Evolutionary conservation across 2,888 invertebrate species (phyloP).

Genomic region (Harpalus rubripes): DNA sequence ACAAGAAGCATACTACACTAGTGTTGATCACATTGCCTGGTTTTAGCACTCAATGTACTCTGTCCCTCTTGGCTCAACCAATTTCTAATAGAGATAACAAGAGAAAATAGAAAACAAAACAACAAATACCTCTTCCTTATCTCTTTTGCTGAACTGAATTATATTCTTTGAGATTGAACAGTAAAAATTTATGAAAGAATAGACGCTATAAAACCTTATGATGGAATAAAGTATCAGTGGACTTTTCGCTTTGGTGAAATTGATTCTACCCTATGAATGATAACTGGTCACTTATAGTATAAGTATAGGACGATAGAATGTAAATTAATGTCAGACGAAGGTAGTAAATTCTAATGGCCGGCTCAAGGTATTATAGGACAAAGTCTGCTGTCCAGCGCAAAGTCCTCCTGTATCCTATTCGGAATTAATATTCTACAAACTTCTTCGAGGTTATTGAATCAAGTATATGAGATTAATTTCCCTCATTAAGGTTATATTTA

Average conservation of each 20-base stretch:
- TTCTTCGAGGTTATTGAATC: neutral
- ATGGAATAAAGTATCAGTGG: neutral
- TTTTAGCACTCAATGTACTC: neutral
- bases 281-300: neutral
- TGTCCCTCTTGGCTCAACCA: neutral
- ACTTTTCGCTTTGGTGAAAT: neutral
- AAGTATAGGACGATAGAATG: neutral
- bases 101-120: neutral
- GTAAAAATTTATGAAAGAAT: constrained; percentile 3
- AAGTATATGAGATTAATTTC: neutral
- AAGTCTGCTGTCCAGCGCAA: neutral
- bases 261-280: neutral
- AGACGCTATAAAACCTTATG: neutral
- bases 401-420: neutral
- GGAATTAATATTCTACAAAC: neutral
- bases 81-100: neutral
- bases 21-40: no score
- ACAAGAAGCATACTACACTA: no score
- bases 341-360: neutral
- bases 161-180: neutral
- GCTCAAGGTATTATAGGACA: neutral
- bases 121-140: neutral
- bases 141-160: neutral
- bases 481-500: no score
- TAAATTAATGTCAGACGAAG: neutral